Conservation (phyloP, 1,140 invertebrate genomes). For the Grapholita molesta region DNA sequence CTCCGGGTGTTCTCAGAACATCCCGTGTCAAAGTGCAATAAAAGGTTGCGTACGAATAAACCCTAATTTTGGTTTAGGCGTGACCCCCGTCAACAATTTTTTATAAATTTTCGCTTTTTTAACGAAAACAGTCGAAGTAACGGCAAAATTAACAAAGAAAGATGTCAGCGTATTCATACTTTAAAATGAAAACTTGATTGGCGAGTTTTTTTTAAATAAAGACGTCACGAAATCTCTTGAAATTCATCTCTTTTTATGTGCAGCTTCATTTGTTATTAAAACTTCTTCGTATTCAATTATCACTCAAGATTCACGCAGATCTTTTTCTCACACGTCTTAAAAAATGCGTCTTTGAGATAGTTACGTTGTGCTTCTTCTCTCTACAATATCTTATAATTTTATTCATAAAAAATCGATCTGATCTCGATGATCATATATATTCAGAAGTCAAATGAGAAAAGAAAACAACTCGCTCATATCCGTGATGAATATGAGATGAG, state of each 20-base stretch:
- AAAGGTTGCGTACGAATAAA: slow-evolving; percentile 67
- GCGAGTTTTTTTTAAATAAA: slow-evolving; percentile 60
- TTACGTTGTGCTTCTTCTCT: slow-evolving; percentile 3
- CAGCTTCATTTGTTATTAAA: slow-evolving; percentile 42
- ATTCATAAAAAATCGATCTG: slow-evolving; percentile 1
- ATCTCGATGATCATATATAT: slow-evolving; percentile 13
- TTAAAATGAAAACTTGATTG: slow-evolving; percentile 75
- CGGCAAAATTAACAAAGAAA: slow-evolving; percentile 60
- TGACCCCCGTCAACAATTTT: slow-evolving; percentile 75
- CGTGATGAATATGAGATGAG: slow-evolving; percentile 48
- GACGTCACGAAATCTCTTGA: slow-evolving; percentile 60
- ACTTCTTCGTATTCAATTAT: slow-evolving; percentile 43
- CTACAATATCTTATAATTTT: slow-evolving; percentile 12
- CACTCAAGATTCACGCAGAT: slow-evolving; percentile 33
- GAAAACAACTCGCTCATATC: slow-evolving; percentile 22
- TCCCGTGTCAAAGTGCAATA: slow-evolving; percentile 75
- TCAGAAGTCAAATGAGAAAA: neutral
- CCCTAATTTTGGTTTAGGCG: slow-evolving; percentile 72
- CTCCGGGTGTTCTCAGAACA: slow-evolving; percentile 63
- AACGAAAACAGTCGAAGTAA: slow-evolving; percentile 50
- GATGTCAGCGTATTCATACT: slow-evolving; percentile 61
- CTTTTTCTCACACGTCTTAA: slow-evolving; percentile 57
- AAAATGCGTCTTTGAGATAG: slow-evolving; percentile 20
- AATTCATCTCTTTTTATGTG: slow-evolving; percentile 53
- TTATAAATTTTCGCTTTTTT: slow-evolving; percentile 68